Evolutionary conservation across 2,888 invertebrate genomes (phyloP), one percentile per base, ranked within the genome.

Genomic region (Kuschelorhynchus macadamiae): DNA sequence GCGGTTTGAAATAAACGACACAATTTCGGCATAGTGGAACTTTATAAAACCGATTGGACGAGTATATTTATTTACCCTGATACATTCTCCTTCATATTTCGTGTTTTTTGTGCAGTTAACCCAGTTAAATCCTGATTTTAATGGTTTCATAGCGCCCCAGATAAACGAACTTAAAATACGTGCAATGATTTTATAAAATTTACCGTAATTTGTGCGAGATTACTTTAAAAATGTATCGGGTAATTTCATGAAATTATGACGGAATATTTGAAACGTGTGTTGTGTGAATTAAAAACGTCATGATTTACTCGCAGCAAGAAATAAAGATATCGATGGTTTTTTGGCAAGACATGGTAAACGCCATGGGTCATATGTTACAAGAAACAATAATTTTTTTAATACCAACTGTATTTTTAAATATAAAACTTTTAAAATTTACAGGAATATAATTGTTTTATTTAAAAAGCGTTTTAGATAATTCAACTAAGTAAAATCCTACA

Each of bases 91-190:
- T 30, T 30, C 30, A 42, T 42, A 42, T 42, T 42, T 7, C 42
- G 14, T 42, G 42, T 17, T 42, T 42, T 42, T 3, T 42, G 42
- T 42, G 42, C 8, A 42, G 30, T 30, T 30, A 30, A 30, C 30
- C 30, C 30, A 30, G 30, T 30, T 30, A 30, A 4, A 30, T 7
- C 9, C 30, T 30, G 9, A 30, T 7, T 30, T 30, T 30, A 30
- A 30, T 30, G 30, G 9, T 30, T 30, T 30, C 30, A 9, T 9
- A 30, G 4, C 30, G 30, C 30, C 9, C 9, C 30, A 30, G 30
- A 30, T 30, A 30, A 30, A 30, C 30, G 30, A 30, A 30, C 30
- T 7, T 30, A 30, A 30, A 30, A 30, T 30, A 30, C 30, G 9
- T 30, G 4, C 30, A 7, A 9, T 4, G 4, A 30, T 30, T 30